A percentile compares a stretch with the other conserved stretches of the same genome.
phyloP scores from a whole-genome alignment of 1,140 invertebrate species.

The Bombus sibiricus region DNA sequence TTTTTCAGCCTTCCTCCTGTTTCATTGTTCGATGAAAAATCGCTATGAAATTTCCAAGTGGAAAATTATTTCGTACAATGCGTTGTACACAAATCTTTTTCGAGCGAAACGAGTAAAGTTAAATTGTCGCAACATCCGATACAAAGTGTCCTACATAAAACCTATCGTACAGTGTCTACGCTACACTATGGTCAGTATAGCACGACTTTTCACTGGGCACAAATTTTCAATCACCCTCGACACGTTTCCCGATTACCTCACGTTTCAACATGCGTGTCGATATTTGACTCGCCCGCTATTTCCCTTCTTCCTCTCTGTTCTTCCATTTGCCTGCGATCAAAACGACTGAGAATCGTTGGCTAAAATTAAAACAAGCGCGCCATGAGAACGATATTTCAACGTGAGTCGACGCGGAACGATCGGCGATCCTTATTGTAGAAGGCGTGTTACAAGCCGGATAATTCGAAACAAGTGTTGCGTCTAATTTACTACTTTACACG shows the following conservation, averaged over 20 bases:
- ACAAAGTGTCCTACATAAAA: background rate
- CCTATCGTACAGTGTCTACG: background rate
- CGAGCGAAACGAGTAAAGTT: too few species aligned
- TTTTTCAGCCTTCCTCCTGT: too few species aligned
- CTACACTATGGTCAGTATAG: background rate
- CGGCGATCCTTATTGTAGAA: slow-evolving; percentile 21
- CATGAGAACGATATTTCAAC: slow-evolving; percentile 23
- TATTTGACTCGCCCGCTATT: background rate
- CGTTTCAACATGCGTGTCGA: background rate
- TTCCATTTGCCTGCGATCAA: background rate
- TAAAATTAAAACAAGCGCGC: slow-evolving; percentile 19
- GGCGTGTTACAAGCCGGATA: slow-evolving; percentile 39
- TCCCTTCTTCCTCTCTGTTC: background rate
- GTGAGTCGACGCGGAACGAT: background rate
- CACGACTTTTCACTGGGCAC: background rate
- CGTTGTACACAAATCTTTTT: background rate
- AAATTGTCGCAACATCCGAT: background rate
- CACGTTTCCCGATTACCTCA: slow-evolving; percentile 5
- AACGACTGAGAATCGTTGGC: background rate
- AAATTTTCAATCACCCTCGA: slow-evolving; percentile 7
- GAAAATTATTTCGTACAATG: background rate
- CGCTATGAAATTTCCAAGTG: too few species aligned
- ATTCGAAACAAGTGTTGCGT: slow-evolving; percentile 47
- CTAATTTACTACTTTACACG: slow-evolving; percentile 46
- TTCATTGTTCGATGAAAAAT: too few species aligned